These are phyloP conservation scores for Salvelinus namaycush DNA, from an alignment of 2,113 vertebrate species.

Conservation along the genomic window DNA sequence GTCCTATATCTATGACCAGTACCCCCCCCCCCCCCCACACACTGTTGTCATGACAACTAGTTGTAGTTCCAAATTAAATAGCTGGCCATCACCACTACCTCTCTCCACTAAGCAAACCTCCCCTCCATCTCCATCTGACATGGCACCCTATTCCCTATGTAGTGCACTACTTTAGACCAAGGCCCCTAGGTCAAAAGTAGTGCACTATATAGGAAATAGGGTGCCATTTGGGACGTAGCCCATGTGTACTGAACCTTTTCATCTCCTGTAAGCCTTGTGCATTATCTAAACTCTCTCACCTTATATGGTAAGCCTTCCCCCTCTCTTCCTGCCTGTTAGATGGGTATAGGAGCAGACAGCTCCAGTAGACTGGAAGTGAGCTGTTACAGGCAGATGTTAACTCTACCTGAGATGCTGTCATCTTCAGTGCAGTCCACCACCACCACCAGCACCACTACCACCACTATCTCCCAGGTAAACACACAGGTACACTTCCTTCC, in stretches of 20 bases:
- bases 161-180: too few species aligned
- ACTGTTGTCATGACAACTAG: too few species aligned
- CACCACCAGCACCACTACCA: neutral
- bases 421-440: conserved; percentile 21
- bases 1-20: too few species aligned
- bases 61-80: too few species aligned
- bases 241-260: neutral
- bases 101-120: too few species aligned
- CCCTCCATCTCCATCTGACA: too few species aligned
- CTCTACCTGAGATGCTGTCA: conserved; percentile 27
- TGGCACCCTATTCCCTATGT: too few species aligned
- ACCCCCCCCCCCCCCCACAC: too few species aligned
- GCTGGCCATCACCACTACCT: too few species aligned
- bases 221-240: neutral
- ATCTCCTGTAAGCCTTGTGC: neutral
- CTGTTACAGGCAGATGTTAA: conserved; percentile 23
- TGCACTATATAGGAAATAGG: too few species aligned
- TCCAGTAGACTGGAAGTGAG: conserved; percentile 24
- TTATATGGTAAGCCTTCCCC: neutral
- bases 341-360: conserved; percentile 26
- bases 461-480: conserved; percentile 24
- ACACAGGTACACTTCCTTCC: conserved; percentile 51
- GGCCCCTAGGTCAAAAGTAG: too few species aligned
- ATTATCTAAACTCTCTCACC: neutral
- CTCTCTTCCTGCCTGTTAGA: neutral